Conservation (phyloP, 2,113 vertebrate species). For the Megaleporinus macrocephalus region DNA sequence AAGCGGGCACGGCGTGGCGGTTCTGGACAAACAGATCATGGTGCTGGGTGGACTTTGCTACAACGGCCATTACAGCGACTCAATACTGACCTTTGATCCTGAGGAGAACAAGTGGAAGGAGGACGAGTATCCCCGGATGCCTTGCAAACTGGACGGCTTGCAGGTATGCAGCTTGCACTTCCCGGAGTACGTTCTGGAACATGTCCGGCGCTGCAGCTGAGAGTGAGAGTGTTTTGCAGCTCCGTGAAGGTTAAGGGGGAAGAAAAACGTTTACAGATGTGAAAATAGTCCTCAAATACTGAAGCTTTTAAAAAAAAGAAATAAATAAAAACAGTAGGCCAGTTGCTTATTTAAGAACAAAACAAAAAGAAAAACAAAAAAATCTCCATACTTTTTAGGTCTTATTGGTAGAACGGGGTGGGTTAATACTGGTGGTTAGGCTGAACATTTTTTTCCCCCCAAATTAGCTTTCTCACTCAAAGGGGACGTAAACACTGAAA, state of each 20-base stretch:
- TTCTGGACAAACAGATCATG: slow-evolving; percentile 97
- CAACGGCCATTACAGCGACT: slow-evolving; percentile 99
- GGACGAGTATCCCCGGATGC: slow-evolving; percentile 98
- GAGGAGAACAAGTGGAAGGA: slow-evolving; percentile 99
- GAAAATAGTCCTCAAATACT: slow-evolving; percentile 53
- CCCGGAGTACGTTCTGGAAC: slow-evolving; percentile 95
- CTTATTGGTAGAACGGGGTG: slow-evolving; percentile 39
- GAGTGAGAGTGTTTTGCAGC: slow-evolving; percentile 49
- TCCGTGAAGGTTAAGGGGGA: slow-evolving; percentile 29
- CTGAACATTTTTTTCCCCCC: slow-evolving; percentile 54
- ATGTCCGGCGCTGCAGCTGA: slow-evolving; percentile 95
- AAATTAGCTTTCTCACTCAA: slow-evolving; percentile 67
- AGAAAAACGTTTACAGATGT: slow-evolving; percentile 63
- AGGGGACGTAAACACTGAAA: slow-evolving; percentile 14
- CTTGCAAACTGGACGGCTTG: slow-evolving; percentile 98
- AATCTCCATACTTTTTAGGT: slow-evolving; percentile 46
- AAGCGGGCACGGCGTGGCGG: slow-evolving; percentile 96
- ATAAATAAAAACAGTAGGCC: slow-evolving; percentile 67
- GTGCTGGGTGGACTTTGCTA: slow-evolving; percentile 98
- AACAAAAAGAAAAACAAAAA: slow-evolving; percentile 1
- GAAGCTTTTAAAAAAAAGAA: slow-evolving; percentile 61
- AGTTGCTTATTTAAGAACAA: slow-evolving; percentile 65
- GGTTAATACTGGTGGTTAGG: slow-evolving; percentile 37
- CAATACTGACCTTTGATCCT: slow-evolving; percentile 97
- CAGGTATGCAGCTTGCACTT: slow-evolving; percentile 98